These are phyloP conservation scores for Leptocoma aspasia DNA, from an alignment of 2,113 vertebrate species.

Conservation along the genomic window DNA sequence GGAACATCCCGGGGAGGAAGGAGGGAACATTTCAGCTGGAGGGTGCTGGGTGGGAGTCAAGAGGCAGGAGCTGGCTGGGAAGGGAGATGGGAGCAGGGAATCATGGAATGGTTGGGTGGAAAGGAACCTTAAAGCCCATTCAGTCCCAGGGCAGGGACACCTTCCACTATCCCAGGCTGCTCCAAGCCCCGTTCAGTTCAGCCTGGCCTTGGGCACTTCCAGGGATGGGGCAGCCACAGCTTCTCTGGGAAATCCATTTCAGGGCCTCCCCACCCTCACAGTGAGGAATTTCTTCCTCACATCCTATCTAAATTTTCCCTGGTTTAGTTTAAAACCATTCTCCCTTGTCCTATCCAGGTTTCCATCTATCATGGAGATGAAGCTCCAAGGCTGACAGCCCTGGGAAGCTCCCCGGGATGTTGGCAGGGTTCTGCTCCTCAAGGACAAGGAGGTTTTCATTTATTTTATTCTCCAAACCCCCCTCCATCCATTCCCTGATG, in stretches of 20 bases:
- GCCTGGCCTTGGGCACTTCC: rapidly evolving
- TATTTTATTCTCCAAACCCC: neutral
- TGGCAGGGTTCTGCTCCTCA: neutral
- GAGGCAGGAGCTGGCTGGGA: neutral
- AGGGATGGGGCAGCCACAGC: neutral
- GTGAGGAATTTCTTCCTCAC: neutral
- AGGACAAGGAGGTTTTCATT: rapidly evolving
- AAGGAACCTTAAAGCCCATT: neutral
- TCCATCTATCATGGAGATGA: neutral
- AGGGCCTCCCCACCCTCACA: neutral
- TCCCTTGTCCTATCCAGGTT: neutral
- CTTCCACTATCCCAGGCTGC: neutral
- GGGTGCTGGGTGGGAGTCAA: neutral
- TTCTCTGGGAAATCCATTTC: neutral
- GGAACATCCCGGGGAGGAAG: neutral
- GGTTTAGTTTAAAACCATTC: neutral
- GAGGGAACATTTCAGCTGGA: neutral
- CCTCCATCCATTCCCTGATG: rapidly evolving
- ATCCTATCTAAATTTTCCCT: neutral
- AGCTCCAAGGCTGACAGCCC: neutral
- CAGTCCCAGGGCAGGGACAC: neutral
- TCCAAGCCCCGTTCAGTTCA: neutral
- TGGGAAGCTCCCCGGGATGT: neutral
- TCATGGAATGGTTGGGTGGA: neutral
- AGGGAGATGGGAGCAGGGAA: neutral